Evolutionary conservation across 1,140 invertebrate species (phyloP).

Genomic region (Drosophila kohkoa): DNA sequence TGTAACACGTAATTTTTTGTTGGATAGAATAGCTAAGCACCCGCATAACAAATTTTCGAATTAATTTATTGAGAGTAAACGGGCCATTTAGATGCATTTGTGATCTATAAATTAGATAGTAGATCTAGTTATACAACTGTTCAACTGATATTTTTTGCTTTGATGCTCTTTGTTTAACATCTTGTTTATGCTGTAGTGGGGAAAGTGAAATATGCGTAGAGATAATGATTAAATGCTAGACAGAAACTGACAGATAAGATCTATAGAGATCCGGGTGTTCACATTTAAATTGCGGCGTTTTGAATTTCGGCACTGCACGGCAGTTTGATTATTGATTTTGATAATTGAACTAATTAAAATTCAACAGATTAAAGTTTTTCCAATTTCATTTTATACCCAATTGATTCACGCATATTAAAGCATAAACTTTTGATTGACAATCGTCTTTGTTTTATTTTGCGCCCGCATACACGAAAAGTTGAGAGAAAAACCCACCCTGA

Average conservation of each 20-base stretch:
- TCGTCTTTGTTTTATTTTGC: conserved; percentile 28
- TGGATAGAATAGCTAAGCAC: conserved; percentile 23
- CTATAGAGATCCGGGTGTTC: conserved; percentile 8
- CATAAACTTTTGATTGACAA: conserved; percentile 51
- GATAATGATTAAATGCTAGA: conserved; percentile 20
- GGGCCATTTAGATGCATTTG: conserved; percentile 30
- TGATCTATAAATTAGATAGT: conserved; percentile 8
- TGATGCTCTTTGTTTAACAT: conserved; percentile 10
- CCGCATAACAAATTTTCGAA: conserved; percentile 15
- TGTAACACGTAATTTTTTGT: conserved; percentile 1
- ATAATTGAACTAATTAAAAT: conserved; percentile 39
- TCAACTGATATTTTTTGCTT: not conserved
- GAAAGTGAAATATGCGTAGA: conserved; percentile 33
- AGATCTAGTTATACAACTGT: conserved; percentile 10
- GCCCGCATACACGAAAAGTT: not conserved
- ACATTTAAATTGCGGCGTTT: conserved; percentile 21
- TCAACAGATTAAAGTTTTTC: conserved; percentile 53
- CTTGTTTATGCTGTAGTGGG: conserved; percentile 17
- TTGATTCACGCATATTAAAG: conserved; percentile 59
- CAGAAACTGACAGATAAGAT: conserved; percentile 3
- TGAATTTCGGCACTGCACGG: conserved; percentile 40
- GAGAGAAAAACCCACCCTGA: conserved; percentile 30
- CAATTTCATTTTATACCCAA: conserved; percentile 53
- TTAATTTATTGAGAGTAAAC: conserved; percentile 27
- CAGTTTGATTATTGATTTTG: conserved; percentile 31